A percentile compares a stretch with the other conserved stretches of the same genome.
phyloP scores from a whole-genome alignment of 2,113 vertebrate species.

The Sylvilagus bachmani region DNA sequence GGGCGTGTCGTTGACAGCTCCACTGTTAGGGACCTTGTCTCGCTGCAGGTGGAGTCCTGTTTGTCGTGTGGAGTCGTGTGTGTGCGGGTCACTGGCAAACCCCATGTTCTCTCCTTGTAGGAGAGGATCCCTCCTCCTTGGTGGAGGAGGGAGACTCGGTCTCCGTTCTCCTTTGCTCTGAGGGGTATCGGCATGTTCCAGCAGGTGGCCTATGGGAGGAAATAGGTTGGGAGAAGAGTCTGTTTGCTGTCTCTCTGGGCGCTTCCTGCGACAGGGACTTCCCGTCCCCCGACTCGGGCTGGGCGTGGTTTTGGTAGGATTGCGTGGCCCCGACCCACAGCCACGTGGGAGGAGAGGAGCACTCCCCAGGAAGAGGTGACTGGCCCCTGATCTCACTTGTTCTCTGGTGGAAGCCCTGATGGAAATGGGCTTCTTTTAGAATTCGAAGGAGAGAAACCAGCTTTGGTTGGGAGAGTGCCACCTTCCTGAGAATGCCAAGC shows the following conservation, averaged over 20 bases:
- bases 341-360: not conserved
- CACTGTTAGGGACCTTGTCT: not conserved
- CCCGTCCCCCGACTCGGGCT: not conserved
- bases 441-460: constrained; percentile 47
- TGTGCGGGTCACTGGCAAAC: not conserved
- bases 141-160: not conserved
- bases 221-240: not conserved
- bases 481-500: not conserved
- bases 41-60: not conserved
- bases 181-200: not conserved
- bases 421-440: not conserved
- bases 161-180: not conserved
- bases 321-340: not conserved
- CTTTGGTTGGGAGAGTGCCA: not conserved
- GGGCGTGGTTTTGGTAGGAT: constrained; percentile 19
- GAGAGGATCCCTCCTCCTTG: not conserved
- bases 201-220: not conserved
- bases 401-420: not conserved
- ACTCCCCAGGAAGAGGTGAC: not conserved
- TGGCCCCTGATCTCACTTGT: not conserved
- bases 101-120: not conserved
- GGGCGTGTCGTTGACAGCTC: not conserved
- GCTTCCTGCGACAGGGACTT: not conserved
- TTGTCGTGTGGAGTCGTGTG: not conserved
- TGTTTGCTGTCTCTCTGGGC: not conserved